Evolutionary conservation across 1,140 invertebrate species (phyloP).

Genomic region (Lepidotrigona ventralis): DNA sequence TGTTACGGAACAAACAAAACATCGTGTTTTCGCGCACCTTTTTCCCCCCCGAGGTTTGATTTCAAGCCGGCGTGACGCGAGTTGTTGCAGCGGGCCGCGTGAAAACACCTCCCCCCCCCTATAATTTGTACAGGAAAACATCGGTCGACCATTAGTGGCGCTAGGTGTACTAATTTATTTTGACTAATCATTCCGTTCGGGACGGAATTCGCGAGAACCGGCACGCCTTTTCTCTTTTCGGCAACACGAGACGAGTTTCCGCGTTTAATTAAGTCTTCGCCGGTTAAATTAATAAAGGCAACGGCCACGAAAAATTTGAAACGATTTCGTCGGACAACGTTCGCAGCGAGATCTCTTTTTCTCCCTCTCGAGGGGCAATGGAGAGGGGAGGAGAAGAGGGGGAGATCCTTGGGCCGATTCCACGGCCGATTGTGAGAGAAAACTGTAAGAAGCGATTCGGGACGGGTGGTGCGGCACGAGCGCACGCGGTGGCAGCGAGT

Average conservation of each 20-base stretch:
- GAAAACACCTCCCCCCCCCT: background rate
- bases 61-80: background rate
- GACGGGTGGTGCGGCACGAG: background rate
- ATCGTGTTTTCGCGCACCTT: constrained; percentile 19
- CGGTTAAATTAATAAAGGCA: constrained; percentile 12
- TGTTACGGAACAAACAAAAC: constrained; percentile 56
- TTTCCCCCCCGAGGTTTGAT: background rate
- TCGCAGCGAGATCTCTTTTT: background rate
- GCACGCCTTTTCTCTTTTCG: background rate
- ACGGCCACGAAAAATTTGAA: background rate
- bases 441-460: background rate
- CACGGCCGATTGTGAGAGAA: background rate
- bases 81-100: background rate
- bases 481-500: background rate
- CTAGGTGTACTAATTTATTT: background rate
- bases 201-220: background rate
- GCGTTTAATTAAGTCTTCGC: constrained; percentile 12
- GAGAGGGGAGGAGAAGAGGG: too few species aligned
- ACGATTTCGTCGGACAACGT: background rate
- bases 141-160: background rate
- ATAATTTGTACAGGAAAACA: constrained; percentile 4
- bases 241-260: background rate
- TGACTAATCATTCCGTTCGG: background rate
- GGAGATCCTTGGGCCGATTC: background rate
- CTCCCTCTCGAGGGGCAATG: background rate